phyloP scores from a whole-genome alignment of 1,140 invertebrate species.

The Nixonia krombeini region DNA sequence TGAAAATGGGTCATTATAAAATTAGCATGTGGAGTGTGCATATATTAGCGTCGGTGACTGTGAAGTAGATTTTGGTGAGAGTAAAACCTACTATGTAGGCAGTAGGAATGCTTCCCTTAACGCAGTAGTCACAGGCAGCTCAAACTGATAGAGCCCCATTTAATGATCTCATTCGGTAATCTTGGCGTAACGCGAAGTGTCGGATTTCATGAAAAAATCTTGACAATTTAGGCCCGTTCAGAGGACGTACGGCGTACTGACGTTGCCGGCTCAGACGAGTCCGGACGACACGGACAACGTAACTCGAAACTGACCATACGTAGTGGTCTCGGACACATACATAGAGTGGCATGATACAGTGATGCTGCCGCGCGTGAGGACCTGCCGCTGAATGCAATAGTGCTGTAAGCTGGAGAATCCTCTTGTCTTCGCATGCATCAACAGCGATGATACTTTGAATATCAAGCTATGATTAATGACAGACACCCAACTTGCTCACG shows the following conservation, averaged over 20 bases:
- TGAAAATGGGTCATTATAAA: no score
- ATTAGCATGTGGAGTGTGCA: no score
- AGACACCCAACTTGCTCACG: conserved; percentile 15
- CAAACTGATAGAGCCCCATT: conserved; percentile 37
- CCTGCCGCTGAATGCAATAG: conserved; percentile 42
- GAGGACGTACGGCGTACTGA: conserved; percentile 33
- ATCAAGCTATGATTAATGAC: conserved; percentile 39
- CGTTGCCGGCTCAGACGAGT: conserved; percentile 27
- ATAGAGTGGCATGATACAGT: conserved; percentile 42
- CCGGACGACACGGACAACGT: conserved; percentile 44
- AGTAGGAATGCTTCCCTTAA: no score
- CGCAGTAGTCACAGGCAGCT: background rate
- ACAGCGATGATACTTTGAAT: conserved; percentile 32
- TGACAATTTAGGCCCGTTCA: conserved; percentile 38
- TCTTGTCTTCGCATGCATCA: conserved; percentile 38
- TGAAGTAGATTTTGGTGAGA: no score
- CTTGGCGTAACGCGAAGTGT: conserved; percentile 29
- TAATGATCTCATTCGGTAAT: conserved; percentile 37
- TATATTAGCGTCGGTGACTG: no score
- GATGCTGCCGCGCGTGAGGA: conserved; percentile 33
- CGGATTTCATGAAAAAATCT: conserved; percentile 45
- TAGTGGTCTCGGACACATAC: conserved; percentile 41
- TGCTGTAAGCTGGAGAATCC: conserved; percentile 40
- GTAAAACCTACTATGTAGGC: no score
- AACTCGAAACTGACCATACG: conserved; percentile 44